Evolutionary conservation across 2,888 invertebrate species (phyloP), one percentile per base, ranked within the genome.

Genomic region (Fragum whitleyi): DNA sequence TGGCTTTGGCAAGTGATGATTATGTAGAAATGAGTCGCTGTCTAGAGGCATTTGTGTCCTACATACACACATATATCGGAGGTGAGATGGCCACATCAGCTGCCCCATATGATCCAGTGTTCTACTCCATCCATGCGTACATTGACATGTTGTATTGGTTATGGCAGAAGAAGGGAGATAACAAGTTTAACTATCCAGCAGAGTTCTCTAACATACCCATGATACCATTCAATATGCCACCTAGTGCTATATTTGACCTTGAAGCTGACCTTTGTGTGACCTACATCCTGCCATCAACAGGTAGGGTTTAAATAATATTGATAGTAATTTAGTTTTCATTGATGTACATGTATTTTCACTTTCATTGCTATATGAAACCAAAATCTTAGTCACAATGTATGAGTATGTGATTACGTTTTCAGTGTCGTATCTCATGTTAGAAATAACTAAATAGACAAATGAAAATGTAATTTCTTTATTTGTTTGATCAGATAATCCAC

Each of bases 91-190:
- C 89, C 32, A 89, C 91, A 7, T 76, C 89, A 0, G 83, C 88
- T 19, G 89, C 89, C 2, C 87, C 91, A 0, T 91, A 92, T 80
- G 92, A 92, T 68, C 92, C 92, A 6, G 83, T 92, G 9, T 92
- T 92, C 81, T 90, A 88, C 73, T 82, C 90, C 2, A 78, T 92
- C 39, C 92, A 92, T 78, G 86, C 91, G 11, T 92, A 88, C 67
- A 81, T 91, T 67, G 92, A 92, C 81, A 89, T 90, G 88, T 79
- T 92, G 53, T 92, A 91, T 82, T 91, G 90, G 90, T 84, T 77
- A 65, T 92, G 92, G 92, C 92, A 92, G 79, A 85, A 90, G 70
- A 87, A 85, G 67, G 87, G 81, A 11, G 83, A 87, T 53, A 91
- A 91, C 81, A 90, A 89, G 74, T 89, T 89, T 74, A 90, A 89